Conservation (phyloP, 1,140 invertebrate species). For the Drosophila kurseongensis region DNA sequence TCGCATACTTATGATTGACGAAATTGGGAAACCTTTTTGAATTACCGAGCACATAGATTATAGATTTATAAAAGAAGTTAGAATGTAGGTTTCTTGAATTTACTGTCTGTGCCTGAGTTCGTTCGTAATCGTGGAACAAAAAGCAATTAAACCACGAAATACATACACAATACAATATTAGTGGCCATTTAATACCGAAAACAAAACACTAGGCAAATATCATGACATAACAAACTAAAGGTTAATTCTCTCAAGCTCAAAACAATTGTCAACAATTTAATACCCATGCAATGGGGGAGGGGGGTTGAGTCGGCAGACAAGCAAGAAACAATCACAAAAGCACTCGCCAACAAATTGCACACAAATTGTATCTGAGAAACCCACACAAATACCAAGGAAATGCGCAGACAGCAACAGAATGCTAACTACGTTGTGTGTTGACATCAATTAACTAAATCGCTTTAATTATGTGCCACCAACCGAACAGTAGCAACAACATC, state of each 20-base stretch:
- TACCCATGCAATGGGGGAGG: conserved; percentile 18
- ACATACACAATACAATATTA: conserved; percentile 29
- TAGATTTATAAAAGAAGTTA: conserved; percentile 5
- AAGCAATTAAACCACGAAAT: conserved; percentile 11
- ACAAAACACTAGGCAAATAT: conserved; percentile 38
- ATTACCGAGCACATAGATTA: conserved; percentile 5
- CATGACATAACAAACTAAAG: conserved; percentile 76
- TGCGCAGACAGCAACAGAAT: conserved; percentile 58
- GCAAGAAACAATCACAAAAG: conserved; percentile 44
- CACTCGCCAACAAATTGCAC: conserved; percentile 65
- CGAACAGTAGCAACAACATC: conserved; percentile 14
- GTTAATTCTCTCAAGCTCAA: conserved; percentile 80
- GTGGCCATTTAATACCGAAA: conserved; percentile 30
- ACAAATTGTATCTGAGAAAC: conserved; percentile 42
- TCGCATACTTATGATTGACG: conserved; percentile 15
- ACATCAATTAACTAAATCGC: conserved; percentile 78
- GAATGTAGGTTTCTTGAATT: not conserved
- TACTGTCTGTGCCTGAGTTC: not conserved
- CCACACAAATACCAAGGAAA: conserved; percentile 12
- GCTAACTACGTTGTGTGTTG: conserved; percentile 59
- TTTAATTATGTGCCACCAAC: conserved; percentile 61
- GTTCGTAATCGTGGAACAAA: not conserved
- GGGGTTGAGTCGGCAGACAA: not conserved
- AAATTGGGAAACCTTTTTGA: not conserved
- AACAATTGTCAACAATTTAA: conserved; percentile 82